Percentiles rank a stretch among this genome's conserved stretches.
phyloP scores from a whole-genome alignment of 1,140 invertebrate genomes.

The Reticulitermes speratus region DNA sequence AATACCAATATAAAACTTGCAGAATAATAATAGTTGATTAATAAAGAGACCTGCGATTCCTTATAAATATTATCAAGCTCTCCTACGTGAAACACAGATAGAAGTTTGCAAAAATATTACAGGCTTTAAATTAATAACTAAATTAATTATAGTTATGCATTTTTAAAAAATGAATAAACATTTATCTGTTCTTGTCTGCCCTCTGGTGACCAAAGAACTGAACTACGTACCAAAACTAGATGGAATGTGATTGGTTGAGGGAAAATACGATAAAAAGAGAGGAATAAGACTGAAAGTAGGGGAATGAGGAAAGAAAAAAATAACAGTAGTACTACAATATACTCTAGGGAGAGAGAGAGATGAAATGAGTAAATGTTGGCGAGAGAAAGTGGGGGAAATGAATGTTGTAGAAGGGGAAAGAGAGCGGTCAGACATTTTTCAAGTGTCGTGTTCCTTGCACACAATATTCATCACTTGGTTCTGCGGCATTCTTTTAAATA shows the following conservation, averaged over 20 bases:
- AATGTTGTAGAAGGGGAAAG: neutral
- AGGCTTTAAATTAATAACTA: neutral
- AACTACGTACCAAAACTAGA: slow-evolving; percentile 32
- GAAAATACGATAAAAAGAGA: slow-evolving; percentile 26
- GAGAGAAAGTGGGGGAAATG: slow-evolving; percentile 22
- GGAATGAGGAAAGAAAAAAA: neutral
- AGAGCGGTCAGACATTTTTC: slow-evolving; percentile 31
- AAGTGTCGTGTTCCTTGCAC: slow-evolving; percentile 30
- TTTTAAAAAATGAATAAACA: neutral
- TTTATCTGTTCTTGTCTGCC: slow-evolving; percentile 25
- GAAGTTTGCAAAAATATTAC: too few relatives aligned
- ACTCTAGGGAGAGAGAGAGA: neutral
- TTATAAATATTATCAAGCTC: too few relatives aligned
- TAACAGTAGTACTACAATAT: slow-evolving; percentile 20
- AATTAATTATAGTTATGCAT: neutral
- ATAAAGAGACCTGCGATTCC: too few relatives aligned
- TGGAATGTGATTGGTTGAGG: slow-evolving; percentile 29
- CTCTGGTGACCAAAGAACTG: slow-evolving; percentile 26
- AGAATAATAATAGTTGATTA: too few relatives aligned
- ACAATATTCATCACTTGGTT: slow-evolving; percentile 29
- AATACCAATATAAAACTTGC: too few relatives aligned
- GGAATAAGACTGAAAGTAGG: neutral
- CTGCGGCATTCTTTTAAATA: slow-evolving; percentile 28
- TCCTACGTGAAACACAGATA: too few relatives aligned
- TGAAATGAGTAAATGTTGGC: neutral